A percentile compares a stretch with the other conserved stretches of the same genome.
Evolutionary conservation across 2,113 vertebrate genomes (phyloP).

Genomic region (Mus musculus): GRCm39 chr5:148795501-148796000

Average conservation of each 20-base stretch:
- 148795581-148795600: conserved; percentile 62
- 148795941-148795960: too few species aligned
- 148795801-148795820: too few species aligned
- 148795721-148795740: neutral
- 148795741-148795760: neutral
- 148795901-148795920: too few species aligned
- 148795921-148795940: too few species aligned
- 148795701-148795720: neutral
- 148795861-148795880: too few species aligned
- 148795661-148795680: conserved; percentile 62
- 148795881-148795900: too few species aligned
- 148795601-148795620: conserved; percentile 65
- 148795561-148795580: conserved; percentile 75
- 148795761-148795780: too few species aligned
- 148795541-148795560: conserved; percentile 49
- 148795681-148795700: neutral
- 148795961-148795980: too few species aligned
- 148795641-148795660: conserved; percentile 61
- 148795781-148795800: too few species aligned
- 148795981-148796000: too few species aligned
- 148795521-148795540: conserved; percentile 30
- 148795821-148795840: too few species aligned
- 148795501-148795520: conserved; percentile 62
- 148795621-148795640: conserved; percentile 74
- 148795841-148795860: too few species aligned